Base-by-base conservation (phyloP, 2,797 vertebrate species). In the Coccyzus lansbergi region DNA sequence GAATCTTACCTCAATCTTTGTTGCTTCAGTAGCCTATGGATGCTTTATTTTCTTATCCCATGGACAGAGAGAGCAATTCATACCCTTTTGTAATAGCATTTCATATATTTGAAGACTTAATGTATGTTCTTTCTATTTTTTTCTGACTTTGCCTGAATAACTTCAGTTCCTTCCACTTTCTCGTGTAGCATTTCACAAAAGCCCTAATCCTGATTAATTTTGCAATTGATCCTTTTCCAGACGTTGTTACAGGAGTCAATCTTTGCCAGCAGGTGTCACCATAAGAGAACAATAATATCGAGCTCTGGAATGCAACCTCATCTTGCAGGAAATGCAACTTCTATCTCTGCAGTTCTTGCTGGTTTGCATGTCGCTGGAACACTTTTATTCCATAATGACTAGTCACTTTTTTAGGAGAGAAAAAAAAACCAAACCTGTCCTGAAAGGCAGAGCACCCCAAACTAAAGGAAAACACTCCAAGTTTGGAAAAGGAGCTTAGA, bases 201-300 rank as follows among this genome's bases (percentile, higher is more conserved):
- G 2, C 3, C 3, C 78, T n/a, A 31, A 74, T 76, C 40, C 55
- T 1, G 24, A 8, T 44, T 44, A 49, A 51, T 92, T 89, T 88
- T 3, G 63, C 25, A 14, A 49, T 74, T 56, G 89, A 81, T 93
- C 91, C 40, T 28, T 86, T 88, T 94, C 91, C 91, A 88, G 89
- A 1, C 29, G 63, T 19, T 28, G 36, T 33, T 44, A 83, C 87
- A 88, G 59, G 65, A 75, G 72, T 71, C 72, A 60, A 72, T 5
- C 2, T 69, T 93, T 95, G 87, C 96, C 96, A 97, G 95, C 94
- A 95, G 93, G 96, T 96, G 93, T 97, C 96, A 95, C 79, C 91
- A 83, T 58, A 81, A 83, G 96, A 97, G 94, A 97, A 92, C 89
- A 67, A 58, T 19, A 92, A 71, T 40, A 9, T 14, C 68, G 21